phyloP scores from a whole-genome alignment of 2,888 invertebrate genomes.

The Oeneis ivallda region DNA sequence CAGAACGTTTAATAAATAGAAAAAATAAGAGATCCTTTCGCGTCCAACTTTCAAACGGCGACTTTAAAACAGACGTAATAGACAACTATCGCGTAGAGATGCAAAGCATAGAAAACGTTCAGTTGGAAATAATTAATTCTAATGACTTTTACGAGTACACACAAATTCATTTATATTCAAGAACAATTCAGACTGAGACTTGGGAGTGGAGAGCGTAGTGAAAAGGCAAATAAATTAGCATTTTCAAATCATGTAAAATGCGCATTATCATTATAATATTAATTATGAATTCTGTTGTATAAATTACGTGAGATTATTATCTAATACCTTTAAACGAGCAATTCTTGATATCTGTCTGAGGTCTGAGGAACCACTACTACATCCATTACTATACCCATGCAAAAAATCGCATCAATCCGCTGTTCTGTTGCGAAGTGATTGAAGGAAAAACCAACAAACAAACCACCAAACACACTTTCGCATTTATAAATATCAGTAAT shows the following conservation, averaged over 20 bases:
- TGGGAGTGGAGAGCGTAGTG: conserved; percentile 8
- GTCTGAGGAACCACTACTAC: no score
- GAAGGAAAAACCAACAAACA: no score
- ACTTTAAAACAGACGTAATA: conserved; percentile 12
- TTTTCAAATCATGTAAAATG: neutral
- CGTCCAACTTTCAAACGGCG: conserved; percentile 8
- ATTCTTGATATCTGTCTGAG: no score
- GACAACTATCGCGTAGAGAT: conserved; percentile 8
- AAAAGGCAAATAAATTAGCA: conserved; percentile 15
- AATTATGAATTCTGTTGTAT: neutral
- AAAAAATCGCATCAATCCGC: no score
- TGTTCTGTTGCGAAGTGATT: no score
- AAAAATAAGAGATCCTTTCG: conserved; percentile 11
- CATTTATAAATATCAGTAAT: no score
- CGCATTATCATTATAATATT: neutral
- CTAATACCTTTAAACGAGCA: no score
- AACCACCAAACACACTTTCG: no score
- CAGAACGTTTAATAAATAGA: conserved; percentile 14
- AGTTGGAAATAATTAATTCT: conserved; percentile 24
- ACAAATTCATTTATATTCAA: conserved; percentile 15
- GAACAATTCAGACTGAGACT: conserved; percentile 2
- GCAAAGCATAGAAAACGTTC: conserved; percentile 13
- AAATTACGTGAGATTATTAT: neutral
- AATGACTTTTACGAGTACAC: conserved; percentile 22
- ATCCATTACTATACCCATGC: no score